These are phyloP conservation scores for Pocota personata DNA, from an alignment of 2,888 invertebrate genomes.

Conservation along the genomic window DNA sequence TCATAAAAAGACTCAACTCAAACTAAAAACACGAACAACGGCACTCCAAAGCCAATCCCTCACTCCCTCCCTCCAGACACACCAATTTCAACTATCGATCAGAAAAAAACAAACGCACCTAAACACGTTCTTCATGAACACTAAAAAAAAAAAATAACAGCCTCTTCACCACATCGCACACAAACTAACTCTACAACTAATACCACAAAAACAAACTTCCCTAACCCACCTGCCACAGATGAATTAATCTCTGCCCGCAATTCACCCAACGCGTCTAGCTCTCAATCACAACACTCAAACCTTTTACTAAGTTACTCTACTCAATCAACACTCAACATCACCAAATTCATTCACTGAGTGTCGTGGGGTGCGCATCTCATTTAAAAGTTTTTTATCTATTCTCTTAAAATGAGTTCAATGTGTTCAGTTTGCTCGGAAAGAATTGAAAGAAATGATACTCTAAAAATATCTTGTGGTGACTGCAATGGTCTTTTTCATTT, in stretches of 20 bases:
- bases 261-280: too few species aligned
- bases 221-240: background rate
- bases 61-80: background rate
- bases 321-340: background rate
- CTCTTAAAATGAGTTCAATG: too few species aligned
- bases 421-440: too few species aligned
- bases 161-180: background rate
- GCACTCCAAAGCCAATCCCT: background rate
- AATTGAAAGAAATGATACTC: too few species aligned
- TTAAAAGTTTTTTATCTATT: too few species aligned
- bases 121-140: background rate
- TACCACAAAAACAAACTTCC: background rate
- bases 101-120: background rate
- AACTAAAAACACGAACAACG: background rate
- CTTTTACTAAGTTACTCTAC: background rate
- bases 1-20: background rate
- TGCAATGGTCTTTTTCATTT: too few species aligned
- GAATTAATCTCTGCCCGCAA: background rate
- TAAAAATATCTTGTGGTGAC: too few species aligned
- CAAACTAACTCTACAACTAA: background rate
- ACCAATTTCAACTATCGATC: background rate
- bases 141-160: background rate
- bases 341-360: too few species aligned
- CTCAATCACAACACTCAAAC: background rate
- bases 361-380: too few species aligned